Conservation (phyloP, 2,888 invertebrate genomes). For the Coecobrya sp. region DNA sequence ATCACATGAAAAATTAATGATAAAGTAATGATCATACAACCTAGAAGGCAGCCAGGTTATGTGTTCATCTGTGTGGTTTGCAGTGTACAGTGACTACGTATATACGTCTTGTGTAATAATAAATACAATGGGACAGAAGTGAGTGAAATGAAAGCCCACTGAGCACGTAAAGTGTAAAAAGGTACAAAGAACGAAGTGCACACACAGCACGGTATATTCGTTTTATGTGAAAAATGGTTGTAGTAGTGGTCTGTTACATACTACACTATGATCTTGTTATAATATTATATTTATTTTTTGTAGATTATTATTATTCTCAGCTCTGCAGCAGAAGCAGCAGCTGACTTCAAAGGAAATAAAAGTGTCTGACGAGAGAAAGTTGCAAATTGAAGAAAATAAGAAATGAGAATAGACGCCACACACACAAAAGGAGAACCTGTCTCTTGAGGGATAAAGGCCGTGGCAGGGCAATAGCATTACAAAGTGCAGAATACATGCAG, state of each 20-base stretch:
- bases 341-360: slow-evolving; percentile 70
- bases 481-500: too few species aligned
- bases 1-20: slow-evolving; percentile 57
- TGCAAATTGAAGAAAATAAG: slow-evolving; percentile 69
- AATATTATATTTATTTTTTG: background rate
- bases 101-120: slow-evolving; percentile 21
- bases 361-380: slow-evolving; percentile 49
- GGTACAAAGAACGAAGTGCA: background rate
- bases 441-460: slow-evolving; percentile 26
- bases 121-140: slow-evolving; percentile 46
- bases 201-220: background rate
- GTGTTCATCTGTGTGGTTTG: too few species aligned
- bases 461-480: background rate
- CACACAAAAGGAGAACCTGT: slow-evolving; percentile 48
- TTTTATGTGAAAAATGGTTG: background rate
- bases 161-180: background rate
- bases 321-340: slow-evolving; percentile 11
- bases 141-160: background rate
- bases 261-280: background rate
- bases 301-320: background rate
- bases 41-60: background rate
- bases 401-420: slow-evolving; percentile 52
- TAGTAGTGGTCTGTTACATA: background rate
- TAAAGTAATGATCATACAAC: slow-evolving; percentile 61
- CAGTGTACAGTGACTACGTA: background rate